Evolutionary conservation across 2,888 invertebrate genomes (phyloP).

Genomic region (Rhamnusium bicolor): DNA sequence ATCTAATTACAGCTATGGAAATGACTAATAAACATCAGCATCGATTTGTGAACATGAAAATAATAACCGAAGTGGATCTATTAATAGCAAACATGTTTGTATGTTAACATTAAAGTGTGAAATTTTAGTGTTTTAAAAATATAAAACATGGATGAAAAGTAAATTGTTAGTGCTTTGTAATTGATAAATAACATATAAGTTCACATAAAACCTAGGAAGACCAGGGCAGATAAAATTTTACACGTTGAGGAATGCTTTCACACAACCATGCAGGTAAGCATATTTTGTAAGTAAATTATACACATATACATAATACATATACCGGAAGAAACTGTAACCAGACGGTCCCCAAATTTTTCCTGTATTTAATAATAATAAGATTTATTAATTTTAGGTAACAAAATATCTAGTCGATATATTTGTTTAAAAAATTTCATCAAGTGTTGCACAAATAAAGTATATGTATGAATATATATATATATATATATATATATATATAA

Average conservation of each 20-base stretch:
- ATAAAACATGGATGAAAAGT: neutral
- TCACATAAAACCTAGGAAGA: neutral
- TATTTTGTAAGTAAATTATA: too few species aligned
- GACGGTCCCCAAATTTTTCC: too few species aligned
- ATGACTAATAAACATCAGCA: neutral
- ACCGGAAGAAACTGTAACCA: too few species aligned
- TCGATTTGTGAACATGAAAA: neutral
- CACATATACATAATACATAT: neutral
- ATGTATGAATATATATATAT: too few species aligned
- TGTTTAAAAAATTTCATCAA: too few species aligned
- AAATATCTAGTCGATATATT: too few species aligned
- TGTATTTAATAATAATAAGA: too few species aligned
- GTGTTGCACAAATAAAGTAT: too few species aligned
- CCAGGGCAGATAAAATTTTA: neutral
- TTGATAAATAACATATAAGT: neutral
- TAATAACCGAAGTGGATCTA: neutral
- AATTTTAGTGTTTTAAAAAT: neutral
- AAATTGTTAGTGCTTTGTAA: neutral
- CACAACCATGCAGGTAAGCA: conserved; percentile 59
- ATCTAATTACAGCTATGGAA: neutral
- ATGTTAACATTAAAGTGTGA: neutral
- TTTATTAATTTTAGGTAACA: too few species aligned
- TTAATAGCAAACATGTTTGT: neutral
- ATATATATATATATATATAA: too few species aligned
- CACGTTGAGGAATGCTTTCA: conserved; percentile 53